Conservation (phyloP, 2,797 vertebrate species). For the Xiphophorus birchmanni region DNA sequence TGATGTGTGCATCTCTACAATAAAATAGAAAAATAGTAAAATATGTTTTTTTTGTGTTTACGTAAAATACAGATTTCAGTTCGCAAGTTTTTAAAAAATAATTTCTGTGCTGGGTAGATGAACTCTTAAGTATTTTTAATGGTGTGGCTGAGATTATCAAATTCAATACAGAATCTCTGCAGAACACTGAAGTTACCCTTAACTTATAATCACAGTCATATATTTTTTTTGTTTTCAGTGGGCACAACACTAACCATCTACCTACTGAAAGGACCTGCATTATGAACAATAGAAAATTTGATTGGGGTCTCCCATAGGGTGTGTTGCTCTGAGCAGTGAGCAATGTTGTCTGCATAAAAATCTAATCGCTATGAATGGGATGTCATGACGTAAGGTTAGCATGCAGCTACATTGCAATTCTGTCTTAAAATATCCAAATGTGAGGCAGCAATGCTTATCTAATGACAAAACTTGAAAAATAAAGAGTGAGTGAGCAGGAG, state of each 20-base stretch:
- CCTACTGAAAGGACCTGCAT: neutral
- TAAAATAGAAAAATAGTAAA: neutral
- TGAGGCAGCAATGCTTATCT: constrained; percentile 17
- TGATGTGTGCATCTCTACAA: neutral
- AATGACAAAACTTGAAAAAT: constrained; percentile 41
- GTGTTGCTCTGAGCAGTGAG: neutral
- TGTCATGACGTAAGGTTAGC: constrained; percentile 11
- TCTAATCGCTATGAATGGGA: neutral
- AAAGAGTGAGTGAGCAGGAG: constrained; percentile 38
- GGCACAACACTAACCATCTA: neutral
- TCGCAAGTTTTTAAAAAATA: neutral
- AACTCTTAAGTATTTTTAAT: neutral
- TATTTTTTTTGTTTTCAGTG: neutral
- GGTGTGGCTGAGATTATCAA: neutral
- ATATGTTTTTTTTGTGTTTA: neutral
- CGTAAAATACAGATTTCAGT: neutral
- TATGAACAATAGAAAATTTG: neutral
- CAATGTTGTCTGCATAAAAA: neutral
- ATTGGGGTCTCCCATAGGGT: neutral
- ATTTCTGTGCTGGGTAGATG: neutral
- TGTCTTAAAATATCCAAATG: constrained; percentile 23
- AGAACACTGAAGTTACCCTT: neutral
- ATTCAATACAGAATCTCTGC: neutral
- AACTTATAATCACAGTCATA: neutral
- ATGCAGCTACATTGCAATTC: constrained; percentile 6